phyloP scores from a whole-genome alignment of 1,140 invertebrate species.

The Aphidius gifuensis region DNA sequence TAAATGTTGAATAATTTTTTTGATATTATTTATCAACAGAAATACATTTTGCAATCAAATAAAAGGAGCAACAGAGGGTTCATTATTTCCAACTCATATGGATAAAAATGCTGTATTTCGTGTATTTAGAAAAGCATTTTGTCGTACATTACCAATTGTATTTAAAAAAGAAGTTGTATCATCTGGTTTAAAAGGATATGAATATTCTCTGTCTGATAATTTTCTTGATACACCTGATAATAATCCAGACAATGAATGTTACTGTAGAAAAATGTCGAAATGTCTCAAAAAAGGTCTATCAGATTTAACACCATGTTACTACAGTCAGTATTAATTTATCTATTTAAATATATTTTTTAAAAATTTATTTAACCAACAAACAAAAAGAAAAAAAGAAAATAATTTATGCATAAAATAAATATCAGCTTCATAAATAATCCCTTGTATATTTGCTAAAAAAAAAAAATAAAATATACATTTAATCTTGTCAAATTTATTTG shows the following conservation, averaged over 20 bases:
- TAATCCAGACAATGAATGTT: slow-evolving; percentile 63
- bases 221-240: slow-evolving; percentile 58
- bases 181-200: slow-evolving; percentile 47
- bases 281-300: slow-evolving; percentile 64
- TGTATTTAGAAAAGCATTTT: slow-evolving; percentile 68
- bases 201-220: slow-evolving; percentile 54
- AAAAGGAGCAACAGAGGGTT: slow-evolving; percentile 60
- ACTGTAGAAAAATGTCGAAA: slow-evolving; percentile 54
- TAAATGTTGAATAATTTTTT: background rate
- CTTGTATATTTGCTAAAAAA: background rate
- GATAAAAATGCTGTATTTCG: slow-evolving; percentile 55
- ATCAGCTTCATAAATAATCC: too few species aligned
- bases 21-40: slow-evolving; percentile 24
- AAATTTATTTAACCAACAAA: background rate
- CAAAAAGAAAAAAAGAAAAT: background rate
- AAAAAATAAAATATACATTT: background rate
- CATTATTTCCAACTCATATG: slow-evolving; percentile 59
- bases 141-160: slow-evolving; percentile 60
- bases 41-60: slow-evolving; percentile 60
- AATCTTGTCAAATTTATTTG: background rate
- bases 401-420: too few species aligned
- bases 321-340: slow-evolving; percentile 56
- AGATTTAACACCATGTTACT: slow-evolving; percentile 70
- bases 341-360: background rate
- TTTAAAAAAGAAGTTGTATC: slow-evolving; percentile 46